phyloP scores from a whole-genome alignment of 2,888 invertebrate species.

The Mesorhabditis belari region DNA sequence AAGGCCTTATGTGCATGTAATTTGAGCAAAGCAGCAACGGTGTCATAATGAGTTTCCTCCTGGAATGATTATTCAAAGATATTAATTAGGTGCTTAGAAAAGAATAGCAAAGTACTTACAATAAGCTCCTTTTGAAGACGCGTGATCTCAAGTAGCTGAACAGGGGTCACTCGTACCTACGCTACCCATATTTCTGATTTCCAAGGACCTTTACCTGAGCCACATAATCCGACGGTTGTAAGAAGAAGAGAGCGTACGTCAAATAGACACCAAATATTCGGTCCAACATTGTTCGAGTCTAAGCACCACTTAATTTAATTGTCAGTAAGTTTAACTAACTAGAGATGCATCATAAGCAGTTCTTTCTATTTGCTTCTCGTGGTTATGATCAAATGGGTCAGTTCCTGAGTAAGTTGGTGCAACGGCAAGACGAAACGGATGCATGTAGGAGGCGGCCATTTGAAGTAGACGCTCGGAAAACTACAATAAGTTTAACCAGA shows the following conservation, averaged over 20 bases:
- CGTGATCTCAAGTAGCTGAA: neutral
- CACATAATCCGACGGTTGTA: slow-evolving; percentile 1
- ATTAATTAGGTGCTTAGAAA: no score
- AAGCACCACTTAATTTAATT: no score
- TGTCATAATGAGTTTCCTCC: neutral
- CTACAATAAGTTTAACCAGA: neutral
- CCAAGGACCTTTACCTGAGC: neutral
- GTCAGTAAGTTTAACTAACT: no score
- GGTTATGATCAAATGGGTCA: neutral
- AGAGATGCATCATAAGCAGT: no score
- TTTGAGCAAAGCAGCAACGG: neutral
- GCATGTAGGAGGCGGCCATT: slow-evolving; percentile 3
- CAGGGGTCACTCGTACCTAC: neutral
- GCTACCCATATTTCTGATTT: neutral
- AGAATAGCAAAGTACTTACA: neutral
- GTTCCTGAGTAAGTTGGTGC: neutral
- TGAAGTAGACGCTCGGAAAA: slow-evolving; percentile 5
- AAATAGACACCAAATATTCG: slow-evolving; percentile 4
- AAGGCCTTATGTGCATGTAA: neutral
- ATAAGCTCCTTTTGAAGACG: neutral
- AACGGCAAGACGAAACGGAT: neutral
- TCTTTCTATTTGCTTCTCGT: neutral
- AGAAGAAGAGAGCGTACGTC: slow-evolving; percentile 2
- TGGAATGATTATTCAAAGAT: no score
- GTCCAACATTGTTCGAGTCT: neutral